phyloP scores from a whole-genome alignment of 2,113 vertebrate genomes.

The Sylvietta virens region DNA sequence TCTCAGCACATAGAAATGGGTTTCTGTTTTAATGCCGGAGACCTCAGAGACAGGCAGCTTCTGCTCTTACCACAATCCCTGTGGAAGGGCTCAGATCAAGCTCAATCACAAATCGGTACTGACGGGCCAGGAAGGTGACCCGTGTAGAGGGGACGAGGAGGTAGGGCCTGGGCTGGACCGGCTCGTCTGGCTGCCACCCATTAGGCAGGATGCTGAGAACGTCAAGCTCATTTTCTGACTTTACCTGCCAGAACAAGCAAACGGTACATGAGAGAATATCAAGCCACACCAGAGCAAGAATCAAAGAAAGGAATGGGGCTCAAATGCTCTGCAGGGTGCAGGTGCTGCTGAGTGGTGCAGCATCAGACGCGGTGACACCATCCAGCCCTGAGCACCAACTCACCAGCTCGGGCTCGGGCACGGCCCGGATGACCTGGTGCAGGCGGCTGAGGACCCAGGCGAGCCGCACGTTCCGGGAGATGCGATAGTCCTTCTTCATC shows the following conservation, averaged over 20 bases:
- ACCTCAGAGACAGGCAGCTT: background rate
- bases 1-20: fast-evolving
- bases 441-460: conserved; percentile 94
- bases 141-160: conserved; percentile 88
- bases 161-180: conserved; percentile 73
- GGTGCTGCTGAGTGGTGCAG: fast-evolving
- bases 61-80: conserved; percentile 88
- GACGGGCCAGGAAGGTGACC: conserved; percentile 91
- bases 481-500: conserved; percentile 95
- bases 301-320: background rate
- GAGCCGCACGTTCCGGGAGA: conserved; percentile 94
- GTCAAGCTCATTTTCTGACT: conserved; percentile 86
- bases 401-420: conserved; percentile 84
- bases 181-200: conserved; percentile 87
- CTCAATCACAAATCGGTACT: conserved; percentile 95
- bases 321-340: background rate
- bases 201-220: conserved; percentile 89
- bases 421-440: conserved; percentile 86
- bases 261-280: fast-evolving
- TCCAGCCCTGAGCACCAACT: background rate
- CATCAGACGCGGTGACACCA: background rate
- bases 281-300: too few relatives aligned
- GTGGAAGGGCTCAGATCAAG: conserved; percentile 97
- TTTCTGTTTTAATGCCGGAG: background rate
- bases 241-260: conserved; percentile 64